Percentiles rank a stretch among this genome's conserved stretches.
phyloP scores from a whole-genome alignment of 2,113 vertebrate species.

The Salminus brasiliensis region DNA sequence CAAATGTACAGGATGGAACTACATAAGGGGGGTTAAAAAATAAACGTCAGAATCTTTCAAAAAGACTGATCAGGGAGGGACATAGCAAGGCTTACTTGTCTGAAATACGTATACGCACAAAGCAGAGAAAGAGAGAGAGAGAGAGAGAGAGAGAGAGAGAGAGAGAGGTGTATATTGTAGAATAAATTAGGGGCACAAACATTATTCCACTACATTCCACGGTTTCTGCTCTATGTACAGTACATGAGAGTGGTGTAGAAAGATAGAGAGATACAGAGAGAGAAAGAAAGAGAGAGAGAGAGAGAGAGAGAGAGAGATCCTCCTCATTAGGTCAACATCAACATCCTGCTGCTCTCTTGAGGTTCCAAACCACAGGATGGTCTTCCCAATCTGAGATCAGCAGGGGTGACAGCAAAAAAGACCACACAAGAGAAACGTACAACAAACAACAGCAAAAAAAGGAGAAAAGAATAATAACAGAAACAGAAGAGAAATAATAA shows the following conservation, averaged over 20 bases:
- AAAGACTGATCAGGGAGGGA: neutral
- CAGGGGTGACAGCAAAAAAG: conserved; percentile 31
- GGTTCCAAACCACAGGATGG: conserved; percentile 33
- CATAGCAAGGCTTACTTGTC: conserved; percentile 6
- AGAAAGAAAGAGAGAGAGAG: conserved; percentile 43
- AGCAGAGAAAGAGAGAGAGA: conserved; percentile 17
- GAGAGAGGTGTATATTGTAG: conserved; percentile 1
- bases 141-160: no score
- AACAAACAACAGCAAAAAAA: conserved; percentile 62
- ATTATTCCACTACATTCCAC: conserved; percentile 51
- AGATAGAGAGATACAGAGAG: conserved; percentile 22
- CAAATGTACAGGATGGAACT: conserved; percentile 27
- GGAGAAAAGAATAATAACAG: conserved; percentile 12
- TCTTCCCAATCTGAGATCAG: conserved; percentile 29
- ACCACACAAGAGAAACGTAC: conserved; percentile 15
- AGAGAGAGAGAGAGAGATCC: conserved; percentile 34
- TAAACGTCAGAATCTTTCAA: neutral
- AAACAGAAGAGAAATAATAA: neutral
- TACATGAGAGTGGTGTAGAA: conserved; percentile 35
- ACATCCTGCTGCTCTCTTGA: conserved; percentile 29
- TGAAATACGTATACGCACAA: conserved; percentile 38
- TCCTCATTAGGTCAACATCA: conserved; percentile 33
- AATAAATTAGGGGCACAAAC: conserved; percentile 47
- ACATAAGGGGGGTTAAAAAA: neutral
- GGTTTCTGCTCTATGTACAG: conserved; percentile 50